Percentiles rank a stretch among this genome's conserved stretches.
Conservation (phyloP, 2,113 vertebrate genomes). For the Tor tambroides region DNA sequence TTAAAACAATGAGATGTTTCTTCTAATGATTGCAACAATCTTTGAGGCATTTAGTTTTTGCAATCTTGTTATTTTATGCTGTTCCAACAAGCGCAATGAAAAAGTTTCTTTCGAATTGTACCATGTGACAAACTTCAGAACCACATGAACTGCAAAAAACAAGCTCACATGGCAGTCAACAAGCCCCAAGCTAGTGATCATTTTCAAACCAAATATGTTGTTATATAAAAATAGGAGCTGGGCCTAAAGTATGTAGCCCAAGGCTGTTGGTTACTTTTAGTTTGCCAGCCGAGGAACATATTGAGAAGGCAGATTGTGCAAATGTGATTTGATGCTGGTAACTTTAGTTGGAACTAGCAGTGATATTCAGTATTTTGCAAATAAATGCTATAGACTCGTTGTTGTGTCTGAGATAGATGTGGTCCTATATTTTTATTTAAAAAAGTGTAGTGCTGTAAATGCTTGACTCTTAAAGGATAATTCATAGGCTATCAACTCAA, state of each 20-base stretch:
- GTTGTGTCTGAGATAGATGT: too few relatives aligned
- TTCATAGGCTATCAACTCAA: not conserved
- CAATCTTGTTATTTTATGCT: not conserved
- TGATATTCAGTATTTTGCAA: not conserved
- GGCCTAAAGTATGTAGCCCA: not conserved
- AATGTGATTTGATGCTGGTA: not conserved
- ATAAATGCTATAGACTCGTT: not conserved
- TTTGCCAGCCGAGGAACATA: not conserved
- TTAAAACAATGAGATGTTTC: not conserved
- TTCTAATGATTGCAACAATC: not conserved
- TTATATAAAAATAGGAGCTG: constrained; percentile 16
- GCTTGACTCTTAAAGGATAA: not conserved
- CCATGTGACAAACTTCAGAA: constrained; percentile 8
- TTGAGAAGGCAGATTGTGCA: not conserved
- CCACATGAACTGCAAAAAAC: constrained; percentile 20
- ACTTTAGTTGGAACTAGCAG: not conserved
- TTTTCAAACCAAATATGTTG: constrained; percentile 27
- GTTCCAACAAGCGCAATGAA: not conserved
- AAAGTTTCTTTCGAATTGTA: not conserved
- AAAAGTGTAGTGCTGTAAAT: too few relatives aligned
- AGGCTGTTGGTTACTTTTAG: not conserved
- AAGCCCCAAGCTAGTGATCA: constrained; percentile 11
- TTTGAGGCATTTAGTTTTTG: not conserved
- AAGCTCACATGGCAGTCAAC: constrained; percentile 14
- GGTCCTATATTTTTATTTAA: too few relatives aligned